Conservation (phyloP, 2,888 invertebrate genomes). For the Drosophila multiciliata region DNA sequence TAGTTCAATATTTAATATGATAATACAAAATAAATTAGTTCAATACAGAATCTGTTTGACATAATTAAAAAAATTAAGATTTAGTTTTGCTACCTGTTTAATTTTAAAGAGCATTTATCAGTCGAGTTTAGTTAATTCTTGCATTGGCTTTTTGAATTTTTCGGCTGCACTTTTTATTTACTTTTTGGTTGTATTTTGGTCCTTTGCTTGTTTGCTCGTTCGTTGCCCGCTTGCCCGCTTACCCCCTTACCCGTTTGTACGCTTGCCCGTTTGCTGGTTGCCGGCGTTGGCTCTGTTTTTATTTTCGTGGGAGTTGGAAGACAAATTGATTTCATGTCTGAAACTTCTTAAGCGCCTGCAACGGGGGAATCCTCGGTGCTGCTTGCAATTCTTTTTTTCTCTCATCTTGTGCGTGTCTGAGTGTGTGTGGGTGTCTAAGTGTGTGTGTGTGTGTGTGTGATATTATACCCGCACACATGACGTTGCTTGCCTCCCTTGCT, state of each 20-base stretch:
- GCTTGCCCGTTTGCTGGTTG: slow-evolving; percentile 12
- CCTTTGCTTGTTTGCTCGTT: slow-evolving; percentile 31
- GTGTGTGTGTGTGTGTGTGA: slow-evolving; percentile 40
- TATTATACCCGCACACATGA: slow-evolving; percentile 57
- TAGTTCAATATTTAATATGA: background rate
- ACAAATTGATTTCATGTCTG: slow-evolving; percentile 82
- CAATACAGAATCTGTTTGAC: background rate
- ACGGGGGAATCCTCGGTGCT: slow-evolving; percentile 67
- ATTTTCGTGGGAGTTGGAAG: slow-evolving; percentile 78
- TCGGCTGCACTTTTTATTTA: slow-evolving; percentile 21
- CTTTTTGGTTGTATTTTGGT: slow-evolving; percentile 11
- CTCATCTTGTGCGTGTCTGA: slow-evolving; percentile 2
- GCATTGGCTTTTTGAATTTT: slow-evolving; percentile 12
- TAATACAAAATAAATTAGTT: background rate
- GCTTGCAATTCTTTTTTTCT: slow-evolving; percentile 18
- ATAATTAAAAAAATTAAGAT: background rate
- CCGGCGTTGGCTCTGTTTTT: slow-evolving; percentile 53
- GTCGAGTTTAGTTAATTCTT: slow-evolving; percentile 9
- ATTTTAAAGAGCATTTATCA: slow-evolving; percentile 27
- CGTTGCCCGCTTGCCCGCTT: slow-evolving; percentile 25
- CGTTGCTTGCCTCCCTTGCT: slow-evolving; percentile 35
- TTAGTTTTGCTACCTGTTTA: background rate
- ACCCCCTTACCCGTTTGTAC: slow-evolving; percentile 1
- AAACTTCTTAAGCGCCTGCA: slow-evolving; percentile 78
- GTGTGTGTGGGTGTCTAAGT: slow-evolving; percentile 3